Conservation (phyloP, 2,888 invertebrate species). For the Ornithoptera alexandrae region DNA sequence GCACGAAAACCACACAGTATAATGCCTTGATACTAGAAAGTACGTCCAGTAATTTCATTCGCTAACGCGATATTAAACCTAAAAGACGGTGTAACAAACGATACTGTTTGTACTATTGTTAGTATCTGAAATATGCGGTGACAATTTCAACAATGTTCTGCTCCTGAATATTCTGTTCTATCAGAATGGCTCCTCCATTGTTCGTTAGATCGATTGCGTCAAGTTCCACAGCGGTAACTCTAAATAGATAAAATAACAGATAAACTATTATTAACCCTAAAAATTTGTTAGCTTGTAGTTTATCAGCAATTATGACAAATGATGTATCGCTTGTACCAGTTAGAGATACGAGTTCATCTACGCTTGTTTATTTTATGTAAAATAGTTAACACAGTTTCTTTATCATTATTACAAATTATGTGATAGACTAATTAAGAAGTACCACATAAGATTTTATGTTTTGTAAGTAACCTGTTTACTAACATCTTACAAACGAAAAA, state of each 20-base stretch:
- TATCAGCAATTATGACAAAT: constrained; percentile 27
- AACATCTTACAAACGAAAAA: too few species aligned
- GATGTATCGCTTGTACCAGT: constrained; percentile 23
- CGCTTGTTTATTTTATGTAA: constrained; percentile 8
- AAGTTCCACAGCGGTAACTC: constrained; percentile 9
- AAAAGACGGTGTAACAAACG: too few species aligned
- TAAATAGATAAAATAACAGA: constrained; percentile 11
- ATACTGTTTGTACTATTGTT: too few species aligned
- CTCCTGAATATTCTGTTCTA: constrained; percentile 42
- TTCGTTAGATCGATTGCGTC: constrained; percentile 32
- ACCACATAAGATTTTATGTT: too few species aligned
- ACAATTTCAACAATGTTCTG: constrained; percentile 22
- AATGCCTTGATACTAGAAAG: too few species aligned
- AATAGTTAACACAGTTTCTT: background rate
- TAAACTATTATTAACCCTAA: constrained; percentile 23
- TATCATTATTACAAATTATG: background rate
- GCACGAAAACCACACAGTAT: too few species aligned
- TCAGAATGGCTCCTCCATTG: constrained; percentile 32
- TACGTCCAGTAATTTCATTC: too few species aligned
- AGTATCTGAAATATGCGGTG: too few species aligned
- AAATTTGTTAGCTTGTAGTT: constrained; percentile 14
- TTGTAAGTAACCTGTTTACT: too few species aligned
- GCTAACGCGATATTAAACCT: too few species aligned
- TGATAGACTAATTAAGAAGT: background rate
- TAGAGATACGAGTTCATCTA: constrained; percentile 23